Evolutionary conservation across 2,113 vertebrate genomes (phyloP).

Genomic region (Odontesthes bonariensis): DNA sequence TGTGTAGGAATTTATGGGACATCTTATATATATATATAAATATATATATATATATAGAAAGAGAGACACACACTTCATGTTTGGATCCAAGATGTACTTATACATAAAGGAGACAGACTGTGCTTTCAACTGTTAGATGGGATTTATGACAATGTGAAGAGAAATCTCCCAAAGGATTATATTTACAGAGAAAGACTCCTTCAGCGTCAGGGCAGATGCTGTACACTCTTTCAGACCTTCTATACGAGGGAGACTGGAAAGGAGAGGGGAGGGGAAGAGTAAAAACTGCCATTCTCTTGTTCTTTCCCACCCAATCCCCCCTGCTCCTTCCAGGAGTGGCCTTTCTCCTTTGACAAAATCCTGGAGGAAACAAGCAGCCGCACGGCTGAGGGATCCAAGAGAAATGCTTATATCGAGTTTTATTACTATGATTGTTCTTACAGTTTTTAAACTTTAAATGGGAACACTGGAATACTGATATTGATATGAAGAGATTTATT

Average conservation of each 20-base stretch:
- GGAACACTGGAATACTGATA: slow-evolving; percentile 75
- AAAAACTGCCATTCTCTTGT: slow-evolving; percentile 79
- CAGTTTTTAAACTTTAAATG: slow-evolving; percentile 84
- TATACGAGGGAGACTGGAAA: slow-evolving; percentile 43
- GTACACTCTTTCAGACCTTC: slow-evolving; percentile 47
- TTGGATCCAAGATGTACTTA: slow-evolving; percentile 64
- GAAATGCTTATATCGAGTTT: slow-evolving; percentile 79
- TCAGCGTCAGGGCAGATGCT: slow-evolving; percentile 50
- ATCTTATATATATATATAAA: slow-evolving; percentile 60
- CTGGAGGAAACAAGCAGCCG: slow-evolving; percentile 48
- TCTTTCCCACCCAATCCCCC: slow-evolving; percentile 72
- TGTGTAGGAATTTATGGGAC: slow-evolving; percentile 72
- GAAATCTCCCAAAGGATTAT: slow-evolving; percentile 52
- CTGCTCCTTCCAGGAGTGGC: slow-evolving; percentile 60
- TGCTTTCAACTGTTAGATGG: slow-evolving; percentile 53
- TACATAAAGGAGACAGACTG: slow-evolving; percentile 59
- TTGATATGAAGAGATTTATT: slow-evolving; percentile 80
- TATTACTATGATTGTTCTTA: slow-evolving; percentile 85
- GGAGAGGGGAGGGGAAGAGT: slow-evolving; percentile 67
- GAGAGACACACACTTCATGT: slow-evolving; percentile 60
- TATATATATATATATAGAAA: slow-evolving; percentile 32
- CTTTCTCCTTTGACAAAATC: slow-evolving; percentile 50
- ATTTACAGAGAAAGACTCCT: slow-evolving; percentile 64
- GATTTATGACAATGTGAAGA: slow-evolving; percentile 39
- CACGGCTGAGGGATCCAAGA: slow-evolving; percentile 50